Evolutionary conservation across 2,888 invertebrate species (phyloP).

Genomic region (Rhynchonema sp.): DNA sequence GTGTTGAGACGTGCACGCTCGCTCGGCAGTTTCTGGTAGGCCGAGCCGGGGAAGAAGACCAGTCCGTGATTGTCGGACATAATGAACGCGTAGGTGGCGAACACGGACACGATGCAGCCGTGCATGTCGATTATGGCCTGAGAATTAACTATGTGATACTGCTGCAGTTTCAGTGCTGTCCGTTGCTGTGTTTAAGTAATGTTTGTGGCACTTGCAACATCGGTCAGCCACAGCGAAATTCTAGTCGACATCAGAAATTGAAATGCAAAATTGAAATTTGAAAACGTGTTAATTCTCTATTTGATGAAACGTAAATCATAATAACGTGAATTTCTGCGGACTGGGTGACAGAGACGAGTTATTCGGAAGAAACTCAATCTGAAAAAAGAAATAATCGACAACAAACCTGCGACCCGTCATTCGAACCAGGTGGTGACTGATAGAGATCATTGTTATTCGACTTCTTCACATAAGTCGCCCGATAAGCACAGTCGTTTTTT

Average conservation of each 20-base stretch:
- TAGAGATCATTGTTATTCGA: background rate
- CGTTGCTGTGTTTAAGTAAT: too few relatives aligned
- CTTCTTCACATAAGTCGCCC: background rate
- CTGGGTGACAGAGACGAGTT: too few relatives aligned
- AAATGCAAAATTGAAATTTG: too few relatives aligned
- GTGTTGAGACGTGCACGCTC: background rate
- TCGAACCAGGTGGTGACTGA: background rate
- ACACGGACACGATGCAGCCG: background rate
- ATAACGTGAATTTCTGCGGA: too few relatives aligned
- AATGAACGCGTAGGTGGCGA: constrained; percentile 1
- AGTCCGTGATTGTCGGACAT: background rate
- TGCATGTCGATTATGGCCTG: background rate
- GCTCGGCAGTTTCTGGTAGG: background rate
- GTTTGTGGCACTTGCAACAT: too few relatives aligned
- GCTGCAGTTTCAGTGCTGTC: too few relatives aligned
- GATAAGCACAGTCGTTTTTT: background rate
- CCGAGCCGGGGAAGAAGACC: constrained; percentile 3
- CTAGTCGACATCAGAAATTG: too few relatives aligned
- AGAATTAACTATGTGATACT: background rate
- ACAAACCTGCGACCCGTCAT: background rate
- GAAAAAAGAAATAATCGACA: background rate
- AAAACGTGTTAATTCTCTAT: too few relatives aligned
- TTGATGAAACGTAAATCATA: too few relatives aligned
- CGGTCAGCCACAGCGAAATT: too few relatives aligned
- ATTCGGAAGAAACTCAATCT: too few relatives aligned